A percentile compares a stretch with the other conserved stretches of the same genome.
phyloP scores from a whole-genome alignment of 2,797 vertebrate genomes.

The Gadopsis marmoratus region DNA sequence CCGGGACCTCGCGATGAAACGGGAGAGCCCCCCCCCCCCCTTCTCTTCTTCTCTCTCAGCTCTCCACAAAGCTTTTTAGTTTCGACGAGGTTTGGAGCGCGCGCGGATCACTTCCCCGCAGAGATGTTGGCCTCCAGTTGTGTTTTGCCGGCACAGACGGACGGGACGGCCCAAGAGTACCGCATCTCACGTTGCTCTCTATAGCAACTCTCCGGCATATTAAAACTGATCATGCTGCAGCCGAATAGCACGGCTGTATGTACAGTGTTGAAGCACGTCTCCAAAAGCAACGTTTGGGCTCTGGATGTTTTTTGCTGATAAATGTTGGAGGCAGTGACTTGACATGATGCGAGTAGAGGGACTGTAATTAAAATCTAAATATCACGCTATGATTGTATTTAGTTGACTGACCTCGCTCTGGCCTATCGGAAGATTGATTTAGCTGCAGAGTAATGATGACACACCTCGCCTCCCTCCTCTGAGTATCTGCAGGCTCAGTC shows the following conservation, averaged over 20 bases:
- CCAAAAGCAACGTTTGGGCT: slow-evolving; percentile 10
- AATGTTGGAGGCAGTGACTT: background rate
- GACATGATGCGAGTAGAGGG: background rate
- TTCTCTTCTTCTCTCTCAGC: slow-evolving; percentile 55
- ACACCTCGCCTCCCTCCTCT: slow-evolving; percentile 55
- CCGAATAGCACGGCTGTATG: background rate
- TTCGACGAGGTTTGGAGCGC: slow-evolving; percentile 80
- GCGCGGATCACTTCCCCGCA: slow-evolving; percentile 81
- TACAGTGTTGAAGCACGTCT: background rate
- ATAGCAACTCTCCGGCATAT: slow-evolving; percentile 21
- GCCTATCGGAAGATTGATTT: slow-evolving; percentile 70
- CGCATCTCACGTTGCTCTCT: slow-evolving; percentile 9
- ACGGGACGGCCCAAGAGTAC: slow-evolving; percentile 15
- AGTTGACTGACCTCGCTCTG: slow-evolving; percentile 51
- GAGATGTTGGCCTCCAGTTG: slow-evolving; percentile 62
- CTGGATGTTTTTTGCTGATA: background rate
- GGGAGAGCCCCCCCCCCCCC: slow-evolving; percentile 65
- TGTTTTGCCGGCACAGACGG: slow-evolving; percentile 40
- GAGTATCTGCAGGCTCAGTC: slow-evolving; percentile 67
- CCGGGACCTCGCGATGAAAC: slow-evolving; percentile 86
- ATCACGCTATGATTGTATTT: slow-evolving; percentile 25
- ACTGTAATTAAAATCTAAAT: slow-evolving; percentile 28
- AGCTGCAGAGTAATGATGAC: slow-evolving; percentile 61
- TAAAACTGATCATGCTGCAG: slow-evolving; percentile 5
- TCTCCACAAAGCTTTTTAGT: slow-evolving; percentile 85